Conservation (phyloP, 1,140 invertebrate species). For the Danaus plexippus region DNA sequence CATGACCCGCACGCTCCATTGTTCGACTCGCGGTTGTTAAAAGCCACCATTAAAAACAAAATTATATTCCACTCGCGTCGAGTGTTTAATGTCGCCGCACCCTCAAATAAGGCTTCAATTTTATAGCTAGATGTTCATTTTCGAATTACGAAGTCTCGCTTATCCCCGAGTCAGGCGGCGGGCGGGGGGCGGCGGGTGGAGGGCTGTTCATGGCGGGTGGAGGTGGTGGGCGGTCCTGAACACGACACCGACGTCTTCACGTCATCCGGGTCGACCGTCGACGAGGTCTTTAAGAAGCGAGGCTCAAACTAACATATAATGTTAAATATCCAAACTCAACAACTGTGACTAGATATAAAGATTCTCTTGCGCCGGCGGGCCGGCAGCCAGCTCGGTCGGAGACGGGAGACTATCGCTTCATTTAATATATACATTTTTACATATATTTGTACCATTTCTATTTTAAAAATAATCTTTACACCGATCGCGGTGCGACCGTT, state of each 20-base stretch:
- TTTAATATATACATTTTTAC: too few relatives aligned
- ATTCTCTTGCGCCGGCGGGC: slow-evolving; percentile 32
- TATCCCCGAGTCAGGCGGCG: background rate
- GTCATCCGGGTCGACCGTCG: too few relatives aligned
- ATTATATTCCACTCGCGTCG: slow-evolving; percentile 13
- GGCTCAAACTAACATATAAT: background rate
- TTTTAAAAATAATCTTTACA: too few relatives aligned
- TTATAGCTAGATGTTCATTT: slow-evolving; percentile 12
- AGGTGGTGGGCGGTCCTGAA: too few relatives aligned
- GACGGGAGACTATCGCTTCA: too few relatives aligned
- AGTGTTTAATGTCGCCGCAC: slow-evolving; percentile 17
- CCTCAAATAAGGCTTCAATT: slow-evolving; percentile 14
- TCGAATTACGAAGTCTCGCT: slow-evolving; percentile 9
- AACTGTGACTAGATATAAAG: slow-evolving; percentile 49
- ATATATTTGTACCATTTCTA: too few relatives aligned
- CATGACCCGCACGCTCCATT: slow-evolving; percentile 11
- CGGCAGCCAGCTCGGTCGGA: background rate
- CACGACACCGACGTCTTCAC: too few relatives aligned
- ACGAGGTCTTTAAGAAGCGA: background rate
- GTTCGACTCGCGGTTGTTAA: slow-evolving; percentile 5
- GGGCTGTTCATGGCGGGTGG: too few relatives aligned
- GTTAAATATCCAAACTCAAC: slow-evolving; percentile 9
- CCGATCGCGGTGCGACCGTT: too few relatives aligned
- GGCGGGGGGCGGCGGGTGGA: too few relatives aligned
- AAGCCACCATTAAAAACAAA: slow-evolving; percentile 17